Conservation (phyloP, 30 jellyfish, hydroid and myxozoan species). For the Calvadosia cruxmelitensis region DNA sequence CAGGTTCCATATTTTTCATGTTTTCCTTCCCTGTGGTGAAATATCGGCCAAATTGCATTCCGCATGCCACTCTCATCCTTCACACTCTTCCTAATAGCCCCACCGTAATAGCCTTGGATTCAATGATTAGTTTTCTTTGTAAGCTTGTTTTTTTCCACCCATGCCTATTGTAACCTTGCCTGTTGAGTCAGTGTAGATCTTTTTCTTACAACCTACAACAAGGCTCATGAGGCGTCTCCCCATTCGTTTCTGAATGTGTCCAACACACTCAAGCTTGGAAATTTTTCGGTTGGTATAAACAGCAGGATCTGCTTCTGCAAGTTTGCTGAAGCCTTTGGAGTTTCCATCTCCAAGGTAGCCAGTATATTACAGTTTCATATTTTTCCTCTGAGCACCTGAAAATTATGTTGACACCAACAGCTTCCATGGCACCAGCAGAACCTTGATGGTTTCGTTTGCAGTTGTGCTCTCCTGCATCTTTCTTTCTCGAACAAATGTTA, state of each 20-base stretch:
- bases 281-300: background rate
- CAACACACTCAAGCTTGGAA: conserved; percentile 6
- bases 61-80: conserved; percentile 6
- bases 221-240: conserved; percentile 2
- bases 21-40: conserved; percentile 3
- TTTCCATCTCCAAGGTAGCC: conserved; percentile 14
- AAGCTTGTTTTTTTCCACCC: conserved; percentile 5
- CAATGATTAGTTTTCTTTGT: conserved; percentile 1
- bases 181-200: background rate
- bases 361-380: background rate
- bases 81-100: conserved; percentile 6
- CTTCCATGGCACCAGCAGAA: conserved; percentile 18
- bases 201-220: conserved; percentile 3
- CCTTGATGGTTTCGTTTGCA: conserved; percentile 11
- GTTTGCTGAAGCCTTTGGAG: conserved; percentile 6
- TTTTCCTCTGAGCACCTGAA: conserved; percentile 5
- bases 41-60: conserved; percentile 9
- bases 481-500: background rate
- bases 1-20: conserved; percentile 4
- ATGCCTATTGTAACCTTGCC: conserved; percentile 3
- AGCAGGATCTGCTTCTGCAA: conserved; percentile 5
- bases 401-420: conserved; percentile 6
- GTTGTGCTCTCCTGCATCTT: conserved; percentile 1
- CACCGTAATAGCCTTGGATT: conserved; percentile 12
- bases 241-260: conserved; percentile 11